Conservation (phyloP, 2,113 vertebrate species). For the Erythrolamprus reginae region DNA sequence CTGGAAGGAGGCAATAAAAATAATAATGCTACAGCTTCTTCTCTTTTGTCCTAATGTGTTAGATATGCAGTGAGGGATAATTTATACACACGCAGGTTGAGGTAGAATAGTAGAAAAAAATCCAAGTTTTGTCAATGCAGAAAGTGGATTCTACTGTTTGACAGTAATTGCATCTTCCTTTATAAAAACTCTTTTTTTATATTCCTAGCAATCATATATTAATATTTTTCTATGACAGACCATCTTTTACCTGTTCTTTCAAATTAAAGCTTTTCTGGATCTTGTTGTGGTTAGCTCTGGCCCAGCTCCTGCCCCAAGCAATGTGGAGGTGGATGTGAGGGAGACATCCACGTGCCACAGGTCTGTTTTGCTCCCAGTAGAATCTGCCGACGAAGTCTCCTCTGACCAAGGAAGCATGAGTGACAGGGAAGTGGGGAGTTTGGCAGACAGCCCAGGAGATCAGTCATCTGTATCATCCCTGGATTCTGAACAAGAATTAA, state of each 20-base stretch:
- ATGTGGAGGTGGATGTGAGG: too few species aligned
- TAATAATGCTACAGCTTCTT: not conserved
- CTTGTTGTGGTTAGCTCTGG: too few species aligned
- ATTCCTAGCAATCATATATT: not conserved
- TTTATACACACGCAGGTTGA: not conserved
- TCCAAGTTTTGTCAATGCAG: not conserved
- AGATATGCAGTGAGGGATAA: not conserved
- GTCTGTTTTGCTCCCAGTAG: too few species aligned
- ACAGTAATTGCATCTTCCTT: not conserved
- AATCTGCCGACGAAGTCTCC: too few species aligned
- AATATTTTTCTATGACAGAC: not conserved
- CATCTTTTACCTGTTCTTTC: not conserved
- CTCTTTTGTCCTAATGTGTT: not conserved
- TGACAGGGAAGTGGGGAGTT: too few species aligned
- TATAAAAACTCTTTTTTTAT: too few species aligned
- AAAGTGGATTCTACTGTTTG: not conserved
- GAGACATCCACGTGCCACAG: too few species aligned
- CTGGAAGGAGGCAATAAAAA: not conserved
- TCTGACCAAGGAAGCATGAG: too few species aligned
- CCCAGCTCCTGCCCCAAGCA: too few species aligned
- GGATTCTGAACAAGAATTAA: too few species aligned
- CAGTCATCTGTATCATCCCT: too few species aligned
- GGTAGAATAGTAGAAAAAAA: not conserved
- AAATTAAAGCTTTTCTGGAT: not conserved
- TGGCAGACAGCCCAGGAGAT: too few species aligned